Percentiles rank a stretch among this genome's conserved stretches.
Evolutionary conservation across 53 echinoderm and acorn worm species (phyloP).

Genomic region (Crossaster papposus): DNA sequence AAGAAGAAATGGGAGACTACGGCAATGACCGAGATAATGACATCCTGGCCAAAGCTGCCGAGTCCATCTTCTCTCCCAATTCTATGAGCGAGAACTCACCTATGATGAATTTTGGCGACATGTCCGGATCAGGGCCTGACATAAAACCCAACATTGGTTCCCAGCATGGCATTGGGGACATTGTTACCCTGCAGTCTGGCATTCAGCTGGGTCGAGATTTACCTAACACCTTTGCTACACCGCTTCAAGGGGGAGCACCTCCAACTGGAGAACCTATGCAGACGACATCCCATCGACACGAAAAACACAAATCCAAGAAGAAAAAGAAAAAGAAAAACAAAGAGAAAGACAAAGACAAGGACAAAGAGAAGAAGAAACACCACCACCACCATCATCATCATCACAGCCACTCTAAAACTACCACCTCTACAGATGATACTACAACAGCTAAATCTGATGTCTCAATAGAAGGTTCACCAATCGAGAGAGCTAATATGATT

Average conservation of each 20-base stretch:
- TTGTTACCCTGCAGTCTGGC: slow-evolving; percentile 46
- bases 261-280: slow-evolving; percentile 29
- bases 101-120: slow-evolving; percentile 67
- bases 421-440: slow-evolving; percentile 3
- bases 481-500: slow-evolving; percentile 53
- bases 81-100: slow-evolving; percentile 62
- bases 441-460: slow-evolving; percentile 38
- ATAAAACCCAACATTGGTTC: slow-evolving; percentile 39
- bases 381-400: slow-evolving; percentile 56
- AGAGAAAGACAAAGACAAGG: slow-evolving; percentile 84
- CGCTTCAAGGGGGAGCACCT: slow-evolving; percentile 15
- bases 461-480: slow-evolving; percentile 40
- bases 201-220: slow-evolving; percentile 43
- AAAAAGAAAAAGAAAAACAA: slow-evolving; percentile 90
- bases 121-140: slow-evolving; percentile 32
- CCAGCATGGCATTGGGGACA: slow-evolving; percentile 30
- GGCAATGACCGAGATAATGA: slow-evolving; percentile 70
- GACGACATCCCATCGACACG: slow-evolving; percentile 56
- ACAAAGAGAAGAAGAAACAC: slow-evolving; percentile 74
- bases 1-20: slow-evolving; percentile 47
- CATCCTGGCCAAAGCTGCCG: slow-evolving; percentile 96
- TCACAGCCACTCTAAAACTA: slow-evolving; percentile 15
- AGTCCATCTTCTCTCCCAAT: slow-evolving; percentile 82
- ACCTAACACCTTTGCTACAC: slow-evolving; percentile 19
- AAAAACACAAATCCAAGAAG: slow-evolving; percentile 63